Base-by-base conservation (phyloP, 2,113 vertebrate genomes). In the Dascyllus trimaculatus region DNA sequence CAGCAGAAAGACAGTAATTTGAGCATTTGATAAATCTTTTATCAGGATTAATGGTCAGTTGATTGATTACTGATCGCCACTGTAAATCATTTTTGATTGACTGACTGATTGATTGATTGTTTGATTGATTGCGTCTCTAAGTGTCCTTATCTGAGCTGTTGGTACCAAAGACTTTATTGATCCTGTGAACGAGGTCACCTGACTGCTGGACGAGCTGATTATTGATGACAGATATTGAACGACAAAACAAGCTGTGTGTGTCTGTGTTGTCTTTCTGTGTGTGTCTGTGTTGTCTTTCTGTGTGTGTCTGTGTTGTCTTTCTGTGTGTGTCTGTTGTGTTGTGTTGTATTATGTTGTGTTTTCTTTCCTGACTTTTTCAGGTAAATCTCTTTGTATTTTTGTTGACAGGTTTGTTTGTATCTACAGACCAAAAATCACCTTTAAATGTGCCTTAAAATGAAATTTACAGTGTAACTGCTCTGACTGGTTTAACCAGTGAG, bases 81-180 rank as follows among this genome's bases (percentile, higher is more conserved):
- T 53, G 32, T 69, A 13, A 49, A 25, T 52, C 21, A 24, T 62
- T 11, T 22, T 40, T 54, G 64, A 52, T 54, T 56, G 51, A 18
- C 11, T 49, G 18, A 19, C 14, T 54, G 45, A 19, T 18, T 54
- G 45, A 65, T 38, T 76, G 38, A 15, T 18, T 54, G 45, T 15
- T 14, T 54, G 45, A 65, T 46, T 76, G 38, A 52, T 53, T 71
- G 71, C 70, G 62, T 65, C 24, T 66, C 17, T 13, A 78, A 54
- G 75, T 75, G 75, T 75, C 57, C 69, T 79, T 69, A 62, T 52
- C 14, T 48, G 60, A 53, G 40, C 62, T 68, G 78, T 17, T 80
- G 67, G 67, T 48, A 85, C 75, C 82, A 87, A 87, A 87, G 81
- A 78, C 52, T 71, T 67, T 51, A 60, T 56, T 58, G 68, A 72